Evolutionary conservation across 2,113 vertebrate species (phyloP).

Genomic region (Tragelaphus buxtoni): DNA sequence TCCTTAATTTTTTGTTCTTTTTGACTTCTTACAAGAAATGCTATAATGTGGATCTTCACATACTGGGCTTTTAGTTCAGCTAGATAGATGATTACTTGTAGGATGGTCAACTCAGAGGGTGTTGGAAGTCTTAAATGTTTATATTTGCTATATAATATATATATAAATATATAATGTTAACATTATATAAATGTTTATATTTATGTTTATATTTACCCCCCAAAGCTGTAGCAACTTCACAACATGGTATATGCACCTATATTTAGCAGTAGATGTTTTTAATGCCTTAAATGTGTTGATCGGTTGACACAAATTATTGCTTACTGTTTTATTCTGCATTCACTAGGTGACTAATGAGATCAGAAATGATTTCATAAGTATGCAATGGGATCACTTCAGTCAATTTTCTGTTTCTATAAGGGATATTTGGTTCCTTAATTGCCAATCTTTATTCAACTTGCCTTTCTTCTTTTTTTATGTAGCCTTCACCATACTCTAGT

Average conservation of each 20-base stretch:
- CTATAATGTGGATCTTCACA: neutral
- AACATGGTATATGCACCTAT: neutral
- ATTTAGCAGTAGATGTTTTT: neutral
- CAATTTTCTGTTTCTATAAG: neutral
- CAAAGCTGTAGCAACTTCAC: neutral
- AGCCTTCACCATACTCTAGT: neutral
- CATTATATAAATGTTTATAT: neutral
- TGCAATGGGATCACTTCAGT: neutral
- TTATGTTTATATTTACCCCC: neutral
- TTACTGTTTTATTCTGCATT: neutral
- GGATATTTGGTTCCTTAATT: neutral
- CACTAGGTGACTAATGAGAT: neutral
- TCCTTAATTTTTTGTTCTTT: neutral
- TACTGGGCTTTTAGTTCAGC: neutral
- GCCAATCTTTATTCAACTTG: neutral
- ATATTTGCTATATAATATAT: too few relatives aligned
- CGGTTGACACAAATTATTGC: neutral
- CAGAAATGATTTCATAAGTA: neutral
- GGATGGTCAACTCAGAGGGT: neutral
- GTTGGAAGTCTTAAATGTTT: neutral
- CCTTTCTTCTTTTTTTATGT: neutral
- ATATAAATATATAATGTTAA: too few relatives aligned
- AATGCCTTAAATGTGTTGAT: neutral
- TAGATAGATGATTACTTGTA: neutral
- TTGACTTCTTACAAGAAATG: neutral